These are phyloP conservation scores for Papilio aristodemus DNA, from an alignment of 1,140 invertebrate species.

Conservation along the genomic window DNA sequence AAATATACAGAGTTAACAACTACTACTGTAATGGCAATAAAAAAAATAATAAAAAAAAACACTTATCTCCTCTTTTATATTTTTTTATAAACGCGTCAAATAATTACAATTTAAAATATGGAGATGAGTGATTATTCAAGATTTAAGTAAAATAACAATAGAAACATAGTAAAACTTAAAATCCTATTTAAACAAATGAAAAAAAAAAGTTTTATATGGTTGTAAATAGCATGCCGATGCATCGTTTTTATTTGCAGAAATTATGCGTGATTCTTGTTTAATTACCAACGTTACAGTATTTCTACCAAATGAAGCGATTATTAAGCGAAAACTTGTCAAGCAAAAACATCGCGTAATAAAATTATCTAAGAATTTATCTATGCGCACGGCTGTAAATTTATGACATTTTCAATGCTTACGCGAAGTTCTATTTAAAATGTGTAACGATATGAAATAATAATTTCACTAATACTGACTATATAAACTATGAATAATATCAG, in stretches of 20 bases:
- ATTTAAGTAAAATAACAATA: no score
- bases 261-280: background rate
- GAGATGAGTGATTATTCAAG: no score
- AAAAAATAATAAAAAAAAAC: no score
- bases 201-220: background rate
- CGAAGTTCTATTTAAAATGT: background rate
- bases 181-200: background rate
- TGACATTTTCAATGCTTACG: background rate
- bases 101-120: no score
- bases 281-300: background rate
- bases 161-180: background rate
- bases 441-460: no score
- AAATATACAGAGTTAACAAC: no score
- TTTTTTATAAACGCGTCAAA: no score
- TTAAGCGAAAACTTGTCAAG: background rate
- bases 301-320: constrained; percentile 1
- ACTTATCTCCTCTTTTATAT: no score
- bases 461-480: no score
- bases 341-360: background rate
- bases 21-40: no score
- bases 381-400: background rate
- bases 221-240: constrained; percentile 4
- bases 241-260: constrained; percentile 8
- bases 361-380: background rate
- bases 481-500: no score